Evolutionary conservation across 2,888 invertebrate species (phyloP), one percentile per base, ranked within the genome.

Genomic region (Eurytoma adleriae): DNA sequence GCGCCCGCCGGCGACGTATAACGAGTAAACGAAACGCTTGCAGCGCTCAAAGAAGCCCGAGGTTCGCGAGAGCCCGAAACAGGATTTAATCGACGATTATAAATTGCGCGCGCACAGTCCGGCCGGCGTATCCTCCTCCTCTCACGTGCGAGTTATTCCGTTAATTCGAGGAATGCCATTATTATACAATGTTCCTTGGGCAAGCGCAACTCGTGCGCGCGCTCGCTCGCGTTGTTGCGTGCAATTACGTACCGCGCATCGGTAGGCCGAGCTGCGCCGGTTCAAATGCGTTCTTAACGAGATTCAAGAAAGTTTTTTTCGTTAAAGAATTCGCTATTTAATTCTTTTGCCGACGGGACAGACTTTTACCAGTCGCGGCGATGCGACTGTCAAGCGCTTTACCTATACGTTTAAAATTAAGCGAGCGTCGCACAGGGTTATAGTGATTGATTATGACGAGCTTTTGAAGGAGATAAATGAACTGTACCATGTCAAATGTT

Each of bases 11-110:
- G 40, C 40, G 48, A 56, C 30, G 48, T 67, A 30, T 75, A 75
- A 75, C 50, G 75, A 76, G 69, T 40, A 69, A 76, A 76, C 69
- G 78, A 67, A 30, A 72, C 62, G 61, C 57, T 66, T 72, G 59
- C 16, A 1, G 27, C 48, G 57, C 27, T 48, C 14, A 48, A 30
- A 70, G 30, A 20, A 18, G 16, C 12, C 20, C 14, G n/a, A 1
- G 13, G n/a, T 1, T 64, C 3, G 2, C 7, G 30, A 12, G 20
- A 12, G 0, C 3, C 13, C 59, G 27, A 57, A 27, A 24, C n/a
- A 12, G 66, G 72, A 78, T 71, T 67, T 52, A 56, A 67, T 59
- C 71, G 71, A 57, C 50, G 67, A 59, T 16, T 56, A 71, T 67
- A 50, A 77, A 71, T 71, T 71, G 70, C 14, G 14, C 56, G 50